Base-by-base conservation (phyloP, 2,888 invertebrate genomes). In the Lamellibrachia columna region DNA sequence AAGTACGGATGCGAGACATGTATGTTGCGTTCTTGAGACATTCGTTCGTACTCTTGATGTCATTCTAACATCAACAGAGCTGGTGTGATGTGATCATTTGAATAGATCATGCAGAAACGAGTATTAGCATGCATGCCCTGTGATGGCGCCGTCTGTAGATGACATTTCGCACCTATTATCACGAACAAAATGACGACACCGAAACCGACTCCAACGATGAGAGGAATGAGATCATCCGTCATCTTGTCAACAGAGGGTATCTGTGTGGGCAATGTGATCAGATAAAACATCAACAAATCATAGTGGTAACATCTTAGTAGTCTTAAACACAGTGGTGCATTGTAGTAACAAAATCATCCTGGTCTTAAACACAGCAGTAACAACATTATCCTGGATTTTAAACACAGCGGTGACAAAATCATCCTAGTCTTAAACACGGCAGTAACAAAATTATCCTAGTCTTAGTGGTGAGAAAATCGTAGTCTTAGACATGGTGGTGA, bases 61-160 rank as follows among this genome's bases (percentile, higher is more conserved):
- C 15, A n/a, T 91, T 15, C 15, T 91, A 53, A 22, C 53, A 53
- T 91, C 53, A 91, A 53, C 52, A 53, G 8, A 53, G 53, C 28
- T 91, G 53, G 15, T 91, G 53, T 52, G 40, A 40, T 40, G 40
- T 40, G 40, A 40, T 40, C 11, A 22, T 15, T 91, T 15, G 53
- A 91, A 91, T 53, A 91, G 53, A 22, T 53, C 53, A 91, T 91
- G 52, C 91, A 40, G 60, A 15, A 53, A 52, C 94, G 92, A 96
- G 93, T 97, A 97, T 94, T 97, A 97, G 93, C 97, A 95, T 93
- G 97, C 96, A 93, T 96, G 95, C 15, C 91, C 91, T 15, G 6
- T n/a, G 15, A n/a, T 22, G 53, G 22, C 52, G 3, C 11, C 22
- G 22, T 75, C 75, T 22, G 22, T 75, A 22, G 90, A 53, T 15